Base-by-base conservation (phyloP, 2,888 invertebrate genomes). In the Mimachlamys varia region DNA sequence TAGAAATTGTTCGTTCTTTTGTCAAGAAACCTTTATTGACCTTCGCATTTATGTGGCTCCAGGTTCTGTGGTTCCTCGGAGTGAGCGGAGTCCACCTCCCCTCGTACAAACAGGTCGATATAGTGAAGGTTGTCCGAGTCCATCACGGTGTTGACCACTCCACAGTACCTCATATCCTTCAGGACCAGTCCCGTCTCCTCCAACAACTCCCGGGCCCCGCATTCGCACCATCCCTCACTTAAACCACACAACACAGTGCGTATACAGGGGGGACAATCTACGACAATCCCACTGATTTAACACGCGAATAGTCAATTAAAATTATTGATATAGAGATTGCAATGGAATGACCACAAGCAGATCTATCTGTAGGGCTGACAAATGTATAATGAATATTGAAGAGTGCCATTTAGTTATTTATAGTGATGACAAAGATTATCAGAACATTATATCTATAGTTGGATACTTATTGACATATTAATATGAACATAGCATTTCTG, bases 151-250 rank as follows among this genome's bases (percentile, higher is more conserved):
- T 95, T 95, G 13, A 95, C 94, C 19, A 93, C 94, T 19, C 93
- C 92, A 62, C 91, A 93, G 90, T 92, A 94, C 15, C 76, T 89
- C 3, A 94, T 92, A 89, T 93, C 91, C 44, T 89, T 92, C 50
- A 95, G 91, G 19, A 90, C 90, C 17, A 95, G 91, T n/a, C 94
- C 95, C 49, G 94, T 94, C 91, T 95, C 95, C 91, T 95, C 95
- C 27, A 92, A 37, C 12, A 93, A 91, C 92, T 95, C 95, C 38
- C 95, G 91, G 5, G 44, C 38, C n/a, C 93, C 95, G 90, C 95
- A 95, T 50, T 94, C 93, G 90, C 94, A 94, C 94, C 95, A 95
- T 0, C 91, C 90, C 90, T 95, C 95, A 22, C 94, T 94, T 90
- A 17, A 92, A 90, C 44, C 12, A 76, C 12, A 33, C 12, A 33